Evolutionary conservation across 2,113 vertebrate species (phyloP), one percentile per base, ranked within the genome.

Genomic region (Etheostoma cragini): DNA sequence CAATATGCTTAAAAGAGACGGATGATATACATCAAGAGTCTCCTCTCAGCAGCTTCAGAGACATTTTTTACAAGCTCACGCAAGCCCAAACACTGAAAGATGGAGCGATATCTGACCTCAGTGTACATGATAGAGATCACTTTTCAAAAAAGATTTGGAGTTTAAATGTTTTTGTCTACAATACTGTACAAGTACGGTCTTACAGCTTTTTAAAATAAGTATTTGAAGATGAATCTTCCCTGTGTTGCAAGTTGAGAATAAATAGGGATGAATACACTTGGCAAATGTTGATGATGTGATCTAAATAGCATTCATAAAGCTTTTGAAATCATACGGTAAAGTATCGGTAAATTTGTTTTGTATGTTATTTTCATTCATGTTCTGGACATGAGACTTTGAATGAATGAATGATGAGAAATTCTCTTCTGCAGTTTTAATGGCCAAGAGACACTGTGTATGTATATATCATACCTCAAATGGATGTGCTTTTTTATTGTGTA

Each of bases 61-160:
- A 73, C 72, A 38, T 67, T 78, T 73, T n/a, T 30, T n/a, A 80
- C 64, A 84, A 7, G 78, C 26, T 61, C 52, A 22, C 33, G 16
- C 38, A 42, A 11, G 38, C 38, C 38, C 38, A 42, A 8, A 42
- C 38, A 42, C 47, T 46, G 57, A 58, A 17, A 69, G 47, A 60
- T 35, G 22, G 19, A 49, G 10, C 2, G 45, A 60, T 67, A 45
- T 47, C 38, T n/a, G 30, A 61, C 26, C 26, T 38, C 38, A 8
- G 10, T 14, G 30, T 19, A n/a, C 24, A 11, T 19, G 21, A 65
- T 10, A 77, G 52, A 38, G 7, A 12, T 57, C 42, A 19, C 38
- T 19, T 3, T 30, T 30, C 3, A 3, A 11, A 24, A 35, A 30
- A 4, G 1, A 4, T 22, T 14, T 1, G 22, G 17, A 26, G n/a